phyloP scores from a whole-genome alignment of 2,113 vertebrate species.

The Cranoglanis bouderius region DNA sequence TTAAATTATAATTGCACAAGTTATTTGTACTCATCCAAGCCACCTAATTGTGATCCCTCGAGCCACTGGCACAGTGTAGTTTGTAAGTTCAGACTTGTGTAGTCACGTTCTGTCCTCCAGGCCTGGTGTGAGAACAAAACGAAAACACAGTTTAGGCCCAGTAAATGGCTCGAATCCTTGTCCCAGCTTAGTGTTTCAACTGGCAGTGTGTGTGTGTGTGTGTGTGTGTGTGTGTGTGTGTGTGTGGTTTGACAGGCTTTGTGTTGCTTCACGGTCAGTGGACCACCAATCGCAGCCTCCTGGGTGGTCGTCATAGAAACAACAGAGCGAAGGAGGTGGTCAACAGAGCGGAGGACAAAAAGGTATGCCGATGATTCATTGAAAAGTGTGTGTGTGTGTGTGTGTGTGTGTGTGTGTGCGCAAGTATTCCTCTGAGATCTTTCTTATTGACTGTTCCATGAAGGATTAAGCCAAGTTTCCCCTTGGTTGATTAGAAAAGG shows the following conservation, averaged over 20 bases:
- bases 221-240: background rate
- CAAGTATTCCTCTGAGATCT: constrained; percentile 41
- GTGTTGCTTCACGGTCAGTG: constrained; percentile 37
- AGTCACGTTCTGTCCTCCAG: background rate
- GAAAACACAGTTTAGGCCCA: background rate
- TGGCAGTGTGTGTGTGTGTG: background rate
- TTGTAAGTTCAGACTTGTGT: constrained; percentile 15
- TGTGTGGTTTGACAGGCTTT: constrained; percentile 5
- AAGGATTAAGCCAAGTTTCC: constrained; percentile 37
- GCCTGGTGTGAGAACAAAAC: constrained; percentile 25
- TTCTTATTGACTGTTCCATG: constrained; percentile 40
- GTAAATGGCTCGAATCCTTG: constrained; percentile 3
- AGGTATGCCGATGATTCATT: constrained; percentile 52
- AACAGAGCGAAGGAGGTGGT: constrained; percentile 32
- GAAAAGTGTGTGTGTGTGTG: constrained; percentile 20
- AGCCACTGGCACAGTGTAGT: background rate
- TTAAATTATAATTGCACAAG: constrained; percentile 27
- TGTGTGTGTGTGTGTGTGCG: constrained; percentile 12
- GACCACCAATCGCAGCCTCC: constrained; percentile 38
- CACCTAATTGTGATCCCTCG: constrained; percentile 9
- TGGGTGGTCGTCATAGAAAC: constrained; percentile 52
- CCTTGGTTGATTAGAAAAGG: constrained; percentile 34
- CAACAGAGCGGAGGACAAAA: constrained; percentile 34
- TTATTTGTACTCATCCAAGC: constrained; percentile 25
- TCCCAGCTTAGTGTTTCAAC: background rate